phyloP scores from a whole-genome alignment of 53 echinoderm and acorn worm genomes.

The Apostichopus leukothele region DNA sequence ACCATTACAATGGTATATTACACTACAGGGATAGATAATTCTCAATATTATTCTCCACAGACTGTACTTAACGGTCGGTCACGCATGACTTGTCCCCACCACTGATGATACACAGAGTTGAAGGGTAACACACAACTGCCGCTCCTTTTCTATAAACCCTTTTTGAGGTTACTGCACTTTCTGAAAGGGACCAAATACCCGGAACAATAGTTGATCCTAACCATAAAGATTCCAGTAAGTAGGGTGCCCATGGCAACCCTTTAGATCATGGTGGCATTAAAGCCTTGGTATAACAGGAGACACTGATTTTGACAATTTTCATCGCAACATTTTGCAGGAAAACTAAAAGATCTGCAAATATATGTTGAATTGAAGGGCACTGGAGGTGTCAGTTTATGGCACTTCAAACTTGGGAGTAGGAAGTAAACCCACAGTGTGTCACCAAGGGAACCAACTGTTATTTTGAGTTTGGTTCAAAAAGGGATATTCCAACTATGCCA shows the following conservation, averaged over 20 bases:
- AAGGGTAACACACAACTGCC: neutral
- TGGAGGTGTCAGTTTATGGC: too few species aligned
- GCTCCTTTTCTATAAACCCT: slow-evolving; percentile 5
- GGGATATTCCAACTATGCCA: too few species aligned
- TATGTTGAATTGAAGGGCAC: too few species aligned
- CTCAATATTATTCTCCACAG: neutral
- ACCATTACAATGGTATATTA: slow-evolving; percentile 9
- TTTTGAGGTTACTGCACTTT: slow-evolving; percentile 27
- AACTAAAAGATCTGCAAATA: too few species aligned
- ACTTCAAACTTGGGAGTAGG: too few species aligned
- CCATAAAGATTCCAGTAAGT: neutral
- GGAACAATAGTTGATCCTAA: neutral
- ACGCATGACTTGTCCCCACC: neutral
- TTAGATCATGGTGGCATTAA: neutral
- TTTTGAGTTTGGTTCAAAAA: too few species aligned
- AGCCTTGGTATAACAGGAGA: neutral
- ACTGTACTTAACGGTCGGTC: neutral
- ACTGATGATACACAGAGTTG: neutral
- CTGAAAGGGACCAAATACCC: neutral
- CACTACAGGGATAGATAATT: neutral
- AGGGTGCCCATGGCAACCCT: neutral
- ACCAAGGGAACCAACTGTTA: too few species aligned
- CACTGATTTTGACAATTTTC: neutral
- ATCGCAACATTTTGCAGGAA: neutral
- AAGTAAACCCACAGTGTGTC: too few species aligned